These are phyloP conservation scores for Mesocentrotus franciscanus DNA, from an alignment of 53 echinoderm and acorn worm genomes.

Conservation along the genomic window DNA sequence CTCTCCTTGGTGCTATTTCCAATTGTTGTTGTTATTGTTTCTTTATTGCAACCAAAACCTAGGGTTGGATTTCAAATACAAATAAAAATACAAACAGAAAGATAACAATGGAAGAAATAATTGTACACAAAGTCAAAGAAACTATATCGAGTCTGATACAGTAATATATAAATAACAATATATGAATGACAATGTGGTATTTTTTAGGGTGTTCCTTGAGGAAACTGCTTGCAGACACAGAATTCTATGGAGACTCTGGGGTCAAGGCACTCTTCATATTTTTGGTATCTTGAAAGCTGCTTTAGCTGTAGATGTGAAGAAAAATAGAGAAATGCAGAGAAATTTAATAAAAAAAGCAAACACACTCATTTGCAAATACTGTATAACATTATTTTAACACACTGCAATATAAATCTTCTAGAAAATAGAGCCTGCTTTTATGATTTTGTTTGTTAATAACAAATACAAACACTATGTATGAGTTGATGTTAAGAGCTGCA, in stretches of 20 bases:
- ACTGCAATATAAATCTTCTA: no score
- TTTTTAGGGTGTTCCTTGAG: slow-evolving; percentile 72
- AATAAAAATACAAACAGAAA: no score
- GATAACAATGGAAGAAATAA: no score
- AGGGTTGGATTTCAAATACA: no score
- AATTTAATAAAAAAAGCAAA: not conserved
- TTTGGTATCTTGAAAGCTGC: slow-evolving; percentile 82
- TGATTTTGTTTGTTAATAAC: no score
- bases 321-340: not conserved
- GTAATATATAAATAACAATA: no score
- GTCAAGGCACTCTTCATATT: slow-evolving; percentile 82
- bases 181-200: not conserved
- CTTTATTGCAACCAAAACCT: no score
- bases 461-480: no score
- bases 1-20: not conserved
- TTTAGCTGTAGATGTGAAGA: slow-evolving; percentile 71
- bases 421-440: no score
- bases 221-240: slow-evolving; percentile 86
- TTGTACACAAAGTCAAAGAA: no score
- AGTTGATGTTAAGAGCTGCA: no score
- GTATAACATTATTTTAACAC: not conserved
- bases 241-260: slow-evolving; percentile 86
- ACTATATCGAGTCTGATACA: no score
- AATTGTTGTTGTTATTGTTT: not conserved
- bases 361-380: not conserved